Conservation (phyloP, 2,113 vertebrate species). For the Sceloporus undulatus region DNA sequence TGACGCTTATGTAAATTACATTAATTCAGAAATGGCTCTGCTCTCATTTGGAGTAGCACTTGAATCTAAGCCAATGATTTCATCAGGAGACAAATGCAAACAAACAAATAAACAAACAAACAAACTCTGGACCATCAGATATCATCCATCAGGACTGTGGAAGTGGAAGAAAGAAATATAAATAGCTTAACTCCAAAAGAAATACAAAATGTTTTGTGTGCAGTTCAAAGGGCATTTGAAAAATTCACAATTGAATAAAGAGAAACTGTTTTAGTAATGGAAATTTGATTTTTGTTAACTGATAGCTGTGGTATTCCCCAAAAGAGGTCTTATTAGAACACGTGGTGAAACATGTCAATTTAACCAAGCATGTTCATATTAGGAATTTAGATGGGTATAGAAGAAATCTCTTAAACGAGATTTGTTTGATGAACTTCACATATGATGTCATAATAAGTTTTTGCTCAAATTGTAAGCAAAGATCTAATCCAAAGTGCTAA, state of each 20-base stretch:
- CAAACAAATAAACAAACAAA: neutral
- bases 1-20: too few relatives aligned
- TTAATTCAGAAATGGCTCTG: too few relatives aligned
- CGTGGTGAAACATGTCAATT: neutral
- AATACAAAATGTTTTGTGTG: neutral
- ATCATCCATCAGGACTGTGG: neutral
- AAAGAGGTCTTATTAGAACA: neutral
- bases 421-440: neutral
- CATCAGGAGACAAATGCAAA: too few relatives aligned
- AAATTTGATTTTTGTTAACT: neutral
- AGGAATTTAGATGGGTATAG: neutral
- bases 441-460: neutral
- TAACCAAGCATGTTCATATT: neutral
- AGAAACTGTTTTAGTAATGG: neutral
- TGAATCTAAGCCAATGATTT: too few relatives aligned
- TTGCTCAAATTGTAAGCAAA: too few relatives aligned
- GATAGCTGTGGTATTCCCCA: neutral
- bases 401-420: neutral
- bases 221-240: neutral
- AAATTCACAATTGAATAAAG: neutral
- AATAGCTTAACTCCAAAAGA: neutral
- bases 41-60: too few relatives aligned
- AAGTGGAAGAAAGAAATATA: neutral
- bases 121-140: neutral
- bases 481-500: too few relatives aligned